Evolutionary conservation across 35 echinoderm and acorn worm genomes (phyloP).

Genomic region (Patiria miniata): DNA sequence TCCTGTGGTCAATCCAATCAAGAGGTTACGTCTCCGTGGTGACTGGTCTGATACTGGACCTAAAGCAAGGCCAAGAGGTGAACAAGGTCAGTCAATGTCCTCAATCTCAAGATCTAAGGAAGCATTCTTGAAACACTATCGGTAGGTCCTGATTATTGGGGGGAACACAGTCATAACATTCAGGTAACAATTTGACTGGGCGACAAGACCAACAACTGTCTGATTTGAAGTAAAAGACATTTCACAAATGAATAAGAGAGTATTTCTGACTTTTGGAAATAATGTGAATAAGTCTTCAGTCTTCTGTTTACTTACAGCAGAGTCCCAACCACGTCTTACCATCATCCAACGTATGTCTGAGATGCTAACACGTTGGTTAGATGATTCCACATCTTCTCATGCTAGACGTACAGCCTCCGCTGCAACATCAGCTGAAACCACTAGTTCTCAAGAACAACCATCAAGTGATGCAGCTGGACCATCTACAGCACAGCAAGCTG

Average conservation of each 20-base stretch:
- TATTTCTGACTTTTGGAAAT: too few relatives aligned
- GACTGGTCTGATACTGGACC: conserved; percentile 99
- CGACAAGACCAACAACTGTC: too few relatives aligned
- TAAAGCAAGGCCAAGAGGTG: conserved; percentile 90
- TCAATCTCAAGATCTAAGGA: background rate
- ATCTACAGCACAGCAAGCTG: background rate
- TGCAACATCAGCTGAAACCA: background rate
- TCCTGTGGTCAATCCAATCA: conserved; percentile 84
- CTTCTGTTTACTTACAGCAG: conserved; percentile 20
- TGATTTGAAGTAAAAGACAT: too few relatives aligned
- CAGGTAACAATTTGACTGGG: too few relatives aligned
- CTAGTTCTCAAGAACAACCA: background rate
- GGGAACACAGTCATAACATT: too few relatives aligned
- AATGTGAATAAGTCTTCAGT: too few relatives aligned
- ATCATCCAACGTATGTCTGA: conserved; percentile 94
- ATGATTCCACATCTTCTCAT: conserved; percentile 68
- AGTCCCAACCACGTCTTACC: conserved; percentile 65
- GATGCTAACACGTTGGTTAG: conserved; percentile 94
- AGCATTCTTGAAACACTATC: background rate
- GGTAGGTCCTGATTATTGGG: too few relatives aligned
- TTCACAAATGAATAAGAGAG: too few relatives aligned
- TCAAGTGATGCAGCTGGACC: background rate
- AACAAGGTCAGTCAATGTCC: conserved; percentile 44
- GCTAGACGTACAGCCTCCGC: conserved; percentile 38
- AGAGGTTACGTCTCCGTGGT: conserved; percentile 85